Base-by-base conservation (phyloP, 2,113 vertebrate species). In the Dicentrarchus labrax region DNA sequence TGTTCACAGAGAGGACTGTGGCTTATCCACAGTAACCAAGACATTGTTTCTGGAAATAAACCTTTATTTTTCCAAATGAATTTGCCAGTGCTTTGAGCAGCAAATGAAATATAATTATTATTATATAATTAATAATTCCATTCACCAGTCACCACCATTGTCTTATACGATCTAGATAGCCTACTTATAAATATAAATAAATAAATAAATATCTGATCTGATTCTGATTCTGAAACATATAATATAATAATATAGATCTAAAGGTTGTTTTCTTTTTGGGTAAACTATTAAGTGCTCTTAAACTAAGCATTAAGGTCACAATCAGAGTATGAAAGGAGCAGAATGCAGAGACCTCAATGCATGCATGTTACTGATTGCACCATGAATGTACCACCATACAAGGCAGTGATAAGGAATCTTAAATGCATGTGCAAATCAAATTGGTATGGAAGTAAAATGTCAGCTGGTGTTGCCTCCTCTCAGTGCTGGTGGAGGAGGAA, bases 401-500 rank as follows among this genome's bases (percentile, higher is more conserved):
- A 57, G 61, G 22, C 7, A 15, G 4, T 43, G 6, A 76, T 19
- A 41, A 15, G 16, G 22, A 16, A 45, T 15, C 41, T 57, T 60
- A 30, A 70, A 53, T 43, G 15, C 15, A 19, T 45, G 4, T 43
- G 22, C 76, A 62, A 2, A 61, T 53, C 0, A 56, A 71, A 72
- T 48, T 72, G 8, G 45, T 8, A 43, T 21, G 60, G 16, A 38
- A 21, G 74, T 61, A 57, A 62, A 82, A 80, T 59, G 81, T 66
- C 64, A 87, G 73, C 69, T 85, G 45, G 83, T 88, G 76, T 85
- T 81, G 84, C 73, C 85, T 77, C 73, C 87, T 85, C 74, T 84
- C 78, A 82, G 75, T 72, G 82, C 73, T 82, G 82, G 82, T 73
- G 87, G 76, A 89, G 87, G 87, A 92, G 90, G 91, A 93, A 93